Evolutionary conservation across 2,797 vertebrate species (phyloP), one percentile per base, ranked within the genome.

Genomic region (Argya squamiceps): DNA sequence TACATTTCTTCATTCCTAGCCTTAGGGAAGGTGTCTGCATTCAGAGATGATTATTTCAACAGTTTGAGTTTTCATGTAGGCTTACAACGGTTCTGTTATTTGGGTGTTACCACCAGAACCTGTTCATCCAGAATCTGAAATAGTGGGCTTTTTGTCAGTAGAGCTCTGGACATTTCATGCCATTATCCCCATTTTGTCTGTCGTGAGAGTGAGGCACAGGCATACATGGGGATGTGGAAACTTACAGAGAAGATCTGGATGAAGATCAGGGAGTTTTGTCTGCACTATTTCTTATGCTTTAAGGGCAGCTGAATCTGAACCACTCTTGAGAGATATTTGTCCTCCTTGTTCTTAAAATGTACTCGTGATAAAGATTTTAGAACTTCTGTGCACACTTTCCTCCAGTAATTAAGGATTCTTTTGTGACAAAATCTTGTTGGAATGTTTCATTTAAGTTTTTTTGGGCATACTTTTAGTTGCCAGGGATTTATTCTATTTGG

Each of bases 11-110:
- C 32, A 29, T 81, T 69, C 24, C 13, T 79, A 56, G 41, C 32
- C 46, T 43, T 52, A 68, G 60, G n/a, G 52, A 36, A 53, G 56
- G 22, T 80, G 34, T 52, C 37, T 85, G 24, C 49, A 69, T 24
- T 49, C 49, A 84, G 77, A 91, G 36, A 7, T 56, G 77, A 78
- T 77, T 52, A 63, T 79, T 95, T 82, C 41, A 74, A 22, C 37
- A 53, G 34, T 77, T 82, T 15, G 84, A 70, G 18, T 70, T 95
- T 89, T 83, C 22, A 15, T 12, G 30, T 39, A 29, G 46, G 19
- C 17, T 84, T 88, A 47, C 44, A 83, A 7, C 34, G 64, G 21
- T 60, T 62, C 36, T 46, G 15, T 46, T 80, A 3, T 64, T 85
- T 85, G 56, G 7, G 26, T 89, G 47, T 88, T 89, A 49, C 3